Conservation (phyloP, 1,140 invertebrate genomes). For the Caligus rogercresseyi region DNA sequence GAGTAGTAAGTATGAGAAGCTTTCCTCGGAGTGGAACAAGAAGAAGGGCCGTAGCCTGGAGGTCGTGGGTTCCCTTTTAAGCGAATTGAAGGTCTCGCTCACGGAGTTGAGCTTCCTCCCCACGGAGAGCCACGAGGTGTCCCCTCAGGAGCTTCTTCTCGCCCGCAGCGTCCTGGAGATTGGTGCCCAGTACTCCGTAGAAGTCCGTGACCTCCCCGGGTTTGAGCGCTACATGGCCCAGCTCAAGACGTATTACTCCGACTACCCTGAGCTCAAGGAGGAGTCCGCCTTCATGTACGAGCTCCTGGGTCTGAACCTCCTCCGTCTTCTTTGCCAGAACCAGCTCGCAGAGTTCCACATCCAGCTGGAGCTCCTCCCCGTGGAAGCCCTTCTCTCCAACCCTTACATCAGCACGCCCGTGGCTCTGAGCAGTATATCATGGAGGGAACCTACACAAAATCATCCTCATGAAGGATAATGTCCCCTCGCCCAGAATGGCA, state of each 20-base stretch:
- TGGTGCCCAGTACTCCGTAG: slow-evolving; percentile 85
- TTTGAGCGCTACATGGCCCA: slow-evolving; percentile 94
- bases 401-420: slow-evolving; percentile 84
- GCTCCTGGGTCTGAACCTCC: slow-evolving; percentile 77
- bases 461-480: slow-evolving; percentile 71
- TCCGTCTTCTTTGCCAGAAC: slow-evolving; percentile 90
- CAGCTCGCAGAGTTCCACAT: slow-evolving; percentile 96
- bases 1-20: neutral
- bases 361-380: slow-evolving; percentile 81
- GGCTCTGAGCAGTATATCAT: slow-evolving; percentile 90
- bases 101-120: neutral
- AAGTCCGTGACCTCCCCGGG: slow-evolving; percentile 69
- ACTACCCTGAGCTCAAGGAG: slow-evolving; percentile 71
- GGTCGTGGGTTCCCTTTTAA: neutral
- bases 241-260: slow-evolving; percentile 90
- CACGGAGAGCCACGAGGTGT: neutral
- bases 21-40: neutral
- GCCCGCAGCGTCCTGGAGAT: slow-evolving; percentile 78
- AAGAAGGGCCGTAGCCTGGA: neutral
- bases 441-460: slow-evolving; percentile 98
- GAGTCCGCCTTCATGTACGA: slow-evolving; percentile 91
- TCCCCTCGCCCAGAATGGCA: slow-evolving; percentile 86
- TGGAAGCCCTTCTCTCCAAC: slow-evolving; percentile 77
- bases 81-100: neutral
- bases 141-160: slow-evolving; percentile 23